Conservation (phyloP, 2,797 vertebrate genomes). For the Octomys mimax region DNA sequence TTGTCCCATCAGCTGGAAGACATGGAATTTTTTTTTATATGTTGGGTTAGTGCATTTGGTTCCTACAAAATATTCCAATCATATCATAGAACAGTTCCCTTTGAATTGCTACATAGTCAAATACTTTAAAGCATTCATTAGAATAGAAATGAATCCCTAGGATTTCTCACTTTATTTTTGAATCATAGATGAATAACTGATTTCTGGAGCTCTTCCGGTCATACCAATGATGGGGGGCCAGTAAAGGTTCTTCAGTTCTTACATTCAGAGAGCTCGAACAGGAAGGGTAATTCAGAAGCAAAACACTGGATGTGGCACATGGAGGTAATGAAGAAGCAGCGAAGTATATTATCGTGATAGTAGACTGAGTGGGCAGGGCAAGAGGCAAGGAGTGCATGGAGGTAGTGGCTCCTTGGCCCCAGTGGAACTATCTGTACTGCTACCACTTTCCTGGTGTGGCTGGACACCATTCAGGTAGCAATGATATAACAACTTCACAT, state of each 20-base stretch:
- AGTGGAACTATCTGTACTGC: neutral
- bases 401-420: neutral
- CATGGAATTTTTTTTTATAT: neutral
- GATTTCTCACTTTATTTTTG: constrained; percentile 69
- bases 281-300: neutral
- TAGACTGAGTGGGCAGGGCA: neutral
- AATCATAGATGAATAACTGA: constrained; percentile 7
- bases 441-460: constrained; percentile 68
- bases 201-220: constrained; percentile 38
- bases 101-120: constrained; percentile 51
- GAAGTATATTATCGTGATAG: neutral
- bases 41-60: neutral
- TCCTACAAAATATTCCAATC: neutral
- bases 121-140: constrained; percentile 9
- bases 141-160: constrained; percentile 28
- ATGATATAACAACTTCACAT: constrained; percentile 66
- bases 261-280: neutral
- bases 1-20: neutral
- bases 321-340: neutral
- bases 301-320: neutral
- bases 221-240: neutral
- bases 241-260: neutral
- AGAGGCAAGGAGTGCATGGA: neutral
- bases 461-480: constrained; percentile 76
- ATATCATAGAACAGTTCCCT: neutral